Base-by-base conservation (phyloP, 2,888 invertebrate species). In the Pseudeuparius sepicola region DNA sequence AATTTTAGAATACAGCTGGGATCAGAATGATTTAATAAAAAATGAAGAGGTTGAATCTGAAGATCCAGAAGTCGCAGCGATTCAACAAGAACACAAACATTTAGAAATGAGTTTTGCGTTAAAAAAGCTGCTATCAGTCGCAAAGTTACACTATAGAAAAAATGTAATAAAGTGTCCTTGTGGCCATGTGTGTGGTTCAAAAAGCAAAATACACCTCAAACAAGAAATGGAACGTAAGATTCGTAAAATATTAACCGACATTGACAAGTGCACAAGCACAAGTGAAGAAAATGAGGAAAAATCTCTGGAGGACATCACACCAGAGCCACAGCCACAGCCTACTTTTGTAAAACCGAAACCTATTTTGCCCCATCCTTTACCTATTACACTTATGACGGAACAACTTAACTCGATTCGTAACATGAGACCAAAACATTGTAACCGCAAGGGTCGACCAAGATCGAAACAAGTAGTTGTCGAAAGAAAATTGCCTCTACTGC, bases 1-100 rank as follows among this genome's bases (percentile, higher is more conserved):
- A 16, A 71, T 76, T 37, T 59, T 87, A 14, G 83, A 87, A 57
- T 88, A 87, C 59, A 80, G 78, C 71, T 87, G 84, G 84, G 73
- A 74, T 20, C 34, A 23, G 4, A 34, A 40, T 24, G 28, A 35
- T 14, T n/a, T n/a, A n/a, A 23, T 31, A 9, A 37, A 34, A 24
- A 16, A 24, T 17, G 11, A 14, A 11, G 18, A 31, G 31, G 28
- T 14, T 15, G 31, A 14, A 12, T 7, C 18, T 4, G 29, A 35
- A 18, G 24, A 24, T 28, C 7, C 13, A 27, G 6, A 35, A 40
- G 12, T 27, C 10, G 3, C 36, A 39, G 13, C 34, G 24, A 30
- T 36, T 40, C 11, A 37, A 39, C 3, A n/a, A n/a, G 40, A 44
- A 36, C 20, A 16, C 11, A 36, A 42, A 14, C 23, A n/a, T n/a